These are phyloP conservation scores for Leuctra nigra DNA, from an alignment of 2,888 invertebrate species.

Conservation along the genomic window DNA sequence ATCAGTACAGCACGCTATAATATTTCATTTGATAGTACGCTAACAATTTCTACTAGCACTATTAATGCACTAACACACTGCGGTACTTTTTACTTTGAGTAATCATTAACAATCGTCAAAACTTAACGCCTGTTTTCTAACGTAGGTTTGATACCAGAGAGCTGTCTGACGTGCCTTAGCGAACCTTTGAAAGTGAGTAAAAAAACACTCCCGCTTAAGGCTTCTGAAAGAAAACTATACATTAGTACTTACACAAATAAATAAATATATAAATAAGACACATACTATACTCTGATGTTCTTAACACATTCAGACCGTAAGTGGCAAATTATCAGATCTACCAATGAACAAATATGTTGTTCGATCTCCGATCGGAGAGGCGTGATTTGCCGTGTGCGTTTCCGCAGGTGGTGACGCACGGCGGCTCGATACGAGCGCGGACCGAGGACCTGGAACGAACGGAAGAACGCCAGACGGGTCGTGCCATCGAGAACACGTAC, in stretches of 20 bases:
- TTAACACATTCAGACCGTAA: no score
- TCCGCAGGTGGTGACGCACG: conserved; percentile 62
- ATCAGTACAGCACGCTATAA: no score
- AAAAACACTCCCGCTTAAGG: background rate
- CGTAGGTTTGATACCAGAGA: conserved; percentile 18
- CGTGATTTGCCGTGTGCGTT: background rate
- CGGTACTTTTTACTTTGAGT: background rate
- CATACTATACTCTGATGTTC: no score
- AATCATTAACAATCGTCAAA: conserved; percentile 4
- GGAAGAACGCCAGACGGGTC: conserved; percentile 36
- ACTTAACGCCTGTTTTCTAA: conserved; percentile 12
- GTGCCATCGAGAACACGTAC: conserved; percentile 58
- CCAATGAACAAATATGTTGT: background rate
- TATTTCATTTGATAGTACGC: no score
- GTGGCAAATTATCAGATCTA: conserved; percentile 1
- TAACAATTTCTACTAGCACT: no score
- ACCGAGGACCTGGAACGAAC: conserved; percentile 69
- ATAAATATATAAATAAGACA: no score
- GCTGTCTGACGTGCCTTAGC: conserved; percentile 3
- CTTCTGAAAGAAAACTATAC: no score
- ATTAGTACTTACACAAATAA: no score
- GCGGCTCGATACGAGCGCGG: conserved; percentile 74
- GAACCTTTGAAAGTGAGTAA: conserved; percentile 19
- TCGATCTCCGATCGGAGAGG: background rate
- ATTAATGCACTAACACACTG: background rate